A percentile compares a stretch with the other conserved stretches of the same genome.
phyloP scores from a whole-genome alignment of 2,888 invertebrate genomes.

The Ectobius pallidus region DNA sequence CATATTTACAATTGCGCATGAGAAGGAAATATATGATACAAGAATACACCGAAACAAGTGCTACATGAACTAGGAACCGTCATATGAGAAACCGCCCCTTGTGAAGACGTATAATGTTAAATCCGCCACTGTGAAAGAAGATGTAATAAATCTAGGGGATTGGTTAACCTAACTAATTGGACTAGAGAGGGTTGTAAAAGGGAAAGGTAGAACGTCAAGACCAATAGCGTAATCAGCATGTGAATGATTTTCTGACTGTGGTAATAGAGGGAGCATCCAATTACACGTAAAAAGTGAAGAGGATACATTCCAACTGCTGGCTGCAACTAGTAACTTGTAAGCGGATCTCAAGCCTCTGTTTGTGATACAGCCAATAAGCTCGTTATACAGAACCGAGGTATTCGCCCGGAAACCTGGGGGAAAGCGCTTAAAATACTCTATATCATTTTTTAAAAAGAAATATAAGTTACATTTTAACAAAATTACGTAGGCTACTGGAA shows the following conservation, averaged over 20 bases:
- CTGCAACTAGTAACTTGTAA: neutral
- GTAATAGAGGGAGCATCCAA: neutral
- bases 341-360: constrained; percentile 3
- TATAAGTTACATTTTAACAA: no score
- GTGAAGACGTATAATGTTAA: no score
- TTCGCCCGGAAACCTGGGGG: no score
- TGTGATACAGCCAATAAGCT: neutral
- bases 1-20: no score
- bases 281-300: constrained; percentile 12
- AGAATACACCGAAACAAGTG: no score
- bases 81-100: no score
- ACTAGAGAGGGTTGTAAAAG: constrained; percentile 11
- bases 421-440: no score
- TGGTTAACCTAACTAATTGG: constrained; percentile 29
- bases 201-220: neutral
- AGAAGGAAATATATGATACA: no score
- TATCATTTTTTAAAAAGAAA: no score
- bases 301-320: constrained; percentile 16
- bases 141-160: constrained; percentile 22
- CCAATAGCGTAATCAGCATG: constrained; percentile 16
- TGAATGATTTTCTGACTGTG: constrained; percentile 25
- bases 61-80: no score
- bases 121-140: neutral
- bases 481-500: no score
- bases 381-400: no score